Percentiles rank a stretch among this genome's conserved stretches.
Conservation (phyloP, 1,140 invertebrate genomes). For the Augochlora pura region DNA sequence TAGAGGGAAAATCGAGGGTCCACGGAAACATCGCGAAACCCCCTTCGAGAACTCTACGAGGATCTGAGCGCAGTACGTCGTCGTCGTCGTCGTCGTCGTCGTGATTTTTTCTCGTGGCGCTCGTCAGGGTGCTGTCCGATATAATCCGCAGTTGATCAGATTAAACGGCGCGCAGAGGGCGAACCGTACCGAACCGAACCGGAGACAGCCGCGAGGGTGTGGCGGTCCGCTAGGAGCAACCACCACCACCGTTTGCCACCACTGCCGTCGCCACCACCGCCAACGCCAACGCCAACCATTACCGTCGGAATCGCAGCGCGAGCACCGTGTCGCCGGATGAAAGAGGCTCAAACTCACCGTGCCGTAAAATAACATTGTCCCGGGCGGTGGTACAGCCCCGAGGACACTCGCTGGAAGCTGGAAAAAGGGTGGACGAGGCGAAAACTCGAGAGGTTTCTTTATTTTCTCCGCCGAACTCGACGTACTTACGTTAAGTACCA, state of each 20-base stretch:
- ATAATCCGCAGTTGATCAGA: slow-evolving; percentile 80
- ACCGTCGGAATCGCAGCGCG: slow-evolving; percentile 50
- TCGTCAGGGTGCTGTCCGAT: slow-evolving; percentile 67
- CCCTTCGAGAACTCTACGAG: neutral
- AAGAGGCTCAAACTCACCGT: slow-evolving; percentile 79
- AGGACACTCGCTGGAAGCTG: slow-evolving; percentile 18
- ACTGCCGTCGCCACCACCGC: slow-evolving; percentile 30
- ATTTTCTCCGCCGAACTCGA: slow-evolving; percentile 68
- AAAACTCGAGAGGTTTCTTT: slow-evolving; percentile 70
- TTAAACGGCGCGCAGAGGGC: slow-evolving; percentile 75
- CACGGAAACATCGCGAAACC: neutral
- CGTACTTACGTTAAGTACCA: slow-evolving; percentile 74
- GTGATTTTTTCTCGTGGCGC: slow-evolving; percentile 54
- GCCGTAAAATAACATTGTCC: slow-evolving; percentile 81
- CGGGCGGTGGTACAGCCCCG: slow-evolving; percentile 56
- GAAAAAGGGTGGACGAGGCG: slow-evolving; percentile 45
- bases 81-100: slow-evolving; percentile 16
- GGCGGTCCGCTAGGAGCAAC: slow-evolving; percentile 52
- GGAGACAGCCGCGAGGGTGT: slow-evolving; percentile 55
- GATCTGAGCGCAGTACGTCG: neutral
- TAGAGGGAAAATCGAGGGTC: neutral
- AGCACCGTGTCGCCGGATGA: slow-evolving; percentile 74
- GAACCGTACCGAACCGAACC: slow-evolving; percentile 46
- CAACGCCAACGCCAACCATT: slow-evolving; percentile 37
- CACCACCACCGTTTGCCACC: slow-evolving; percentile 28